phyloP scores from a whole-genome alignment of 2,797 vertebrate genomes.

The Morus bassanus region DNA sequence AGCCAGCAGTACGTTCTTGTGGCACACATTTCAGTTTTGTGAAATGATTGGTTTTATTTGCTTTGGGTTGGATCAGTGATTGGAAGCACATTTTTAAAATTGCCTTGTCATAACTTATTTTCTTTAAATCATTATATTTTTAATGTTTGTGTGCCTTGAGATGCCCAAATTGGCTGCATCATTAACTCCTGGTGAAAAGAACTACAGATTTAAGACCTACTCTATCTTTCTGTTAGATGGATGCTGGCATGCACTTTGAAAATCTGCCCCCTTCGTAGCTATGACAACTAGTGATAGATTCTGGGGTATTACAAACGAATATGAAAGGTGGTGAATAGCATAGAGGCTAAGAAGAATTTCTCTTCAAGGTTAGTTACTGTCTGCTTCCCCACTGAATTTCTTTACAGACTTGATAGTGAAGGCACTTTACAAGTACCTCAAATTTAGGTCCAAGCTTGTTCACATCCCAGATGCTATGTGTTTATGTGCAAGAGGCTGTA shows the following conservation, averaged over 20 bases:
- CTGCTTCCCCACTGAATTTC: not conserved
- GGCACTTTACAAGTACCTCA: not conserved
- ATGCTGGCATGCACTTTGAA: not conserved
- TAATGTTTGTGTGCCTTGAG: not conserved
- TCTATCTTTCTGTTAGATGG: not conserved
- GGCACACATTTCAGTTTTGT: not conserved
- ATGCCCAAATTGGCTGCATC: not conserved
- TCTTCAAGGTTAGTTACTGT: not conserved
- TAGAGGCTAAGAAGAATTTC: not conserved
- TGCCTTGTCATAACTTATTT: slow-evolving; percentile 9
- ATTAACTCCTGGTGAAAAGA: not conserved
- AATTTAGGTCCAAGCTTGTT: not conserved
- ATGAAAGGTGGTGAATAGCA: not conserved
- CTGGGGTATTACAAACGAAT: not conserved
- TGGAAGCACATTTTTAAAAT: not conserved
- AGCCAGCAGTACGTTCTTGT: slow-evolving; percentile 15
- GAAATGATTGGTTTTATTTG: slow-evolving; percentile 36
- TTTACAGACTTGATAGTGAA: not conserved
- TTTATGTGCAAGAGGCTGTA: not conserved
- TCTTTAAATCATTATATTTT: not conserved
- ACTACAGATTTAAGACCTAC: not conserved
- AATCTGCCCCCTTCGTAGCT: slow-evolving; percentile 15
- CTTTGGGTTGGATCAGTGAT: not conserved
- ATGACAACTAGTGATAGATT: slow-evolving; percentile 20
- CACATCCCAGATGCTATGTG: not conserved